Conservation (phyloP, 1,140 invertebrate species). For the Polypedilum vanderplanki region DNA sequence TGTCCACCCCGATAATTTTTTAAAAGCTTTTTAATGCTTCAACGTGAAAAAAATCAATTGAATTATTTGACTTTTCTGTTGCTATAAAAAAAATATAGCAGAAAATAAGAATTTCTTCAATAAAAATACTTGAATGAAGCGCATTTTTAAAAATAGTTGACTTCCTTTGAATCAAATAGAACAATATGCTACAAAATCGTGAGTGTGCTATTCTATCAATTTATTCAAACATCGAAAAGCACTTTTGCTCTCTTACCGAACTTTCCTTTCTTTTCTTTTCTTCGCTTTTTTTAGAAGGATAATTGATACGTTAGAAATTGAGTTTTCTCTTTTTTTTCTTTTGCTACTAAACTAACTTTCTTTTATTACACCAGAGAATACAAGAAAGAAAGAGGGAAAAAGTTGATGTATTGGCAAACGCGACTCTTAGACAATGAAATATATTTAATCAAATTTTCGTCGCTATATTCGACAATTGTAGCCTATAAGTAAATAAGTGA, state of each 20-base stretch:
- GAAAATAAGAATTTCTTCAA: too few species aligned
- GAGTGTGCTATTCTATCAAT: not conserved
- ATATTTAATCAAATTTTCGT: slow-evolving; percentile 1
- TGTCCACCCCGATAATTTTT: too few species aligned
- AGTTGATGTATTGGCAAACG: not conserved
- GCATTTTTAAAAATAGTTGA: too few species aligned
- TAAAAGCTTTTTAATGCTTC: slow-evolving; percentile 8
- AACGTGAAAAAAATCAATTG: not conserved
- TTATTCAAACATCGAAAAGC: slow-evolving; percentile 26
- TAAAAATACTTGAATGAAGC: too few species aligned
- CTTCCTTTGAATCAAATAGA: too few species aligned
- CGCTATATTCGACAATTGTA: not conserved
- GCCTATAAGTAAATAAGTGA: not conserved
- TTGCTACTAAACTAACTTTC: not conserved
- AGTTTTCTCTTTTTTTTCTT: not conserved
- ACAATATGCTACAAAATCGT: too few species aligned
- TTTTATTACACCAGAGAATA: not conserved
- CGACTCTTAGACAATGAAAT: not conserved
- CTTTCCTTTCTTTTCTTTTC: not conserved
- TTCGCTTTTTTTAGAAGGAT: slow-evolving; percentile 6
- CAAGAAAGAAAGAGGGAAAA: too few species aligned
- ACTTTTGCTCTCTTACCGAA: not conserved
- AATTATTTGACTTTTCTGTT: not conserved
- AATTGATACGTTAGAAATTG: slow-evolving; percentile 13
- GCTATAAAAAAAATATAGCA: not conserved